Evolutionary conservation across 2,888 invertebrate species (phyloP).

Genomic region (Eupithecia vulgata): DNA sequence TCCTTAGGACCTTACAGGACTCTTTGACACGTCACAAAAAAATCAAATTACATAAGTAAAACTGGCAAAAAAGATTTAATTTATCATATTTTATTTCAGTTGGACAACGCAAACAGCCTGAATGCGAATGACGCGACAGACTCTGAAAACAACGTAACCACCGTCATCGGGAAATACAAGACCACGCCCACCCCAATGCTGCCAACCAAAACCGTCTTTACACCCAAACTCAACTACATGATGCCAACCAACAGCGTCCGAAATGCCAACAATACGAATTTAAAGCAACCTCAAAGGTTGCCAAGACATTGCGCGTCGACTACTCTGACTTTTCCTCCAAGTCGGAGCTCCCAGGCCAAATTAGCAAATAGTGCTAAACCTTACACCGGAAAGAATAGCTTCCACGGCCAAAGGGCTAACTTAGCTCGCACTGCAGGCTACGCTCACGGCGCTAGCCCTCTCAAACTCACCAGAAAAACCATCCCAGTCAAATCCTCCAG

Average conservation of each 20-base stretch:
- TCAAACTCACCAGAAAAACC: slow-evolving; percentile 70
- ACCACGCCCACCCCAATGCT: slow-evolving; percentile 75
- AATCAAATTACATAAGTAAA: no score
- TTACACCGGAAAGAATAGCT: slow-evolving; percentile 71
- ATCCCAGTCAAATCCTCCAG: slow-evolving; percentile 57
- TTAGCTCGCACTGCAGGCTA: slow-evolving; percentile 72
- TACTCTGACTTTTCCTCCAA: slow-evolving; percentile 79
- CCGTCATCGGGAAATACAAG: slow-evolving; percentile 78
- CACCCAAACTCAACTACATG: slow-evolving; percentile 78
- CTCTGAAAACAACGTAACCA: slow-evolving; percentile 75
- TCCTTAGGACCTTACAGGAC: no score
- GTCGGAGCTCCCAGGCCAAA: slow-evolving; percentile 70
- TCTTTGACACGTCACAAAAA: no score
- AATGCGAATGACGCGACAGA: slow-evolving; percentile 72
- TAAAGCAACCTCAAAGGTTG: slow-evolving; percentile 69
- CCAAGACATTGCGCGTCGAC: slow-evolving; percentile 72
- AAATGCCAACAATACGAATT: slow-evolving; percentile 72
- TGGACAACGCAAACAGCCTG: slow-evolving; percentile 72
- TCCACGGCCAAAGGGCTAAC: slow-evolving; percentile 78
- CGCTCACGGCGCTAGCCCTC: slow-evolving; percentile 68
- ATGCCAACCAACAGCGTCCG: slow-evolving; percentile 76
- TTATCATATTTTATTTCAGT: slow-evolving; percentile 52
- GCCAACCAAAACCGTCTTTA: slow-evolving; percentile 73
- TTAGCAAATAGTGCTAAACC: slow-evolving; percentile 65
- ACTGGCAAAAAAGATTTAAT: no score